A percentile compares a stretch with the other conserved stretches of the same genome.
Conservation (phyloP, 2,797 vertebrate genomes). For the Sebastes matsubarae region DNA sequence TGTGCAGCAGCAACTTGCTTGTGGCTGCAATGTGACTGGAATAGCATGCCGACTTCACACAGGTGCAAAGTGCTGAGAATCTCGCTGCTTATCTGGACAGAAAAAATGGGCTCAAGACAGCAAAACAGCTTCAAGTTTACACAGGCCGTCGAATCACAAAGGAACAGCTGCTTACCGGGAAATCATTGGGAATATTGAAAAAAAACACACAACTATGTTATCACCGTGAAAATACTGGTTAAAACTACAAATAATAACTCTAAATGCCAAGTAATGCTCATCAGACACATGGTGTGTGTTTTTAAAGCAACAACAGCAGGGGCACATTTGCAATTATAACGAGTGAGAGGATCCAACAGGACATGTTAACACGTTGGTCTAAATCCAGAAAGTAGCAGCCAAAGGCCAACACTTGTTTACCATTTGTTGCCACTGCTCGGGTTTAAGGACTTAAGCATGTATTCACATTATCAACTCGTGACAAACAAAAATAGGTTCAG, state of each 20-base stretch:
- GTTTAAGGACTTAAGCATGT: too few species aligned
- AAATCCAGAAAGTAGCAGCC: not conserved
- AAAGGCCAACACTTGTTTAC: not conserved
- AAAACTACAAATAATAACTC: not conserved
- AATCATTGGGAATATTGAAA: not conserved
- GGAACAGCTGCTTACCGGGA: conserved; percentile 9
- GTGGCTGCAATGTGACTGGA: not conserved
- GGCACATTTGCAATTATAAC: not conserved
- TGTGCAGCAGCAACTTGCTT: not conserved
- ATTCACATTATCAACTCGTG: not conserved
- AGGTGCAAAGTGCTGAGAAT: not conserved
- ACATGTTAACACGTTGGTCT: not conserved
- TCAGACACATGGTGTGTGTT: not conserved
- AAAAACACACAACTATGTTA: not conserved
- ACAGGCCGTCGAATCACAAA: not conserved
- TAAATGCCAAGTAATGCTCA: not conserved
- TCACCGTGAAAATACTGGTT: not conserved
- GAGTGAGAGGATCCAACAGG: not conserved
- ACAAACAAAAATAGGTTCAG: not conserved
- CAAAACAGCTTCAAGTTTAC: not conserved
- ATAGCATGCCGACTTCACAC: not conserved
- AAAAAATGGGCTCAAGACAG: not conserved
- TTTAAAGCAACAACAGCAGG: not conserved
- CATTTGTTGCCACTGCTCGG: not conserved
- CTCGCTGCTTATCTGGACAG: not conserved